These are phyloP conservation scores for Dyspetes luteomarginatus DNA, from an alignment of 2,888 invertebrate genomes.

Conservation along the genomic window DNA sequence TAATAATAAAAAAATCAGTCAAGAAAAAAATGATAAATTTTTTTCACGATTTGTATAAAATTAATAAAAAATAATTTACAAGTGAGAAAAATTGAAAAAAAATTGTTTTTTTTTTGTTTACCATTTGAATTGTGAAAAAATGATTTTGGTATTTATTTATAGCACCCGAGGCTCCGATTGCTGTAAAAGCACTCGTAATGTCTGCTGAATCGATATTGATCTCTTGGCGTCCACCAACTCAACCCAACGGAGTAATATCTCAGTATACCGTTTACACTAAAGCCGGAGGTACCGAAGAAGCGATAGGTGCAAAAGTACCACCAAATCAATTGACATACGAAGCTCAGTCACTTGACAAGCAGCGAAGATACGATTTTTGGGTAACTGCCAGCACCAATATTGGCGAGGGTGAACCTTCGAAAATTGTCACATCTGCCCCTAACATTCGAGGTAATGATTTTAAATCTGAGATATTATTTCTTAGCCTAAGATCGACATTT, in stretches of 20 bases:
- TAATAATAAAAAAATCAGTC: no score
- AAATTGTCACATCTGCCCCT: constrained; percentile 93
- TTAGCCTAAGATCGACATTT: no score
- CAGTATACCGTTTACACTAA: constrained; percentile 96
- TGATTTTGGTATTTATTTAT: constrained; percentile 66
- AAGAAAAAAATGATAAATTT: no score
- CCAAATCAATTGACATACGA: constrained; percentile 95
- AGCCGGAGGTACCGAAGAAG: constrained; percentile 87
- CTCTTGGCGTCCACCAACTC: constrained; percentile 96
- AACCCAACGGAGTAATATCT: constrained; percentile 96
- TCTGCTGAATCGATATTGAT: constrained; percentile 95
- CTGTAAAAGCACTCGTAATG: constrained; percentile 96
- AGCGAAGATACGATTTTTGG: constrained; percentile 96
- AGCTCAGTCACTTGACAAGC: constrained; percentile 91
- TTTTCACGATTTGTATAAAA: no score
- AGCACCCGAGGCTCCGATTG: constrained; percentile 97
- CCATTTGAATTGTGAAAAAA: background rate
- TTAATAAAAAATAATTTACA: no score
- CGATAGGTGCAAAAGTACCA: constrained; percentile 90
- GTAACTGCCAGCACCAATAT: constrained; percentile 97
- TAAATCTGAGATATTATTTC: background rate
- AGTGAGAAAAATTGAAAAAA: no score
- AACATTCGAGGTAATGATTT: constrained; percentile 88
- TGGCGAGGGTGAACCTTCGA: constrained; percentile 96
- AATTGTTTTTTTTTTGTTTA: constrained; percentile 15